Conservation (phyloP, 37 sponge, comb jelly and placozoan species). For the Aphrocallistes beatrix region DNA sequence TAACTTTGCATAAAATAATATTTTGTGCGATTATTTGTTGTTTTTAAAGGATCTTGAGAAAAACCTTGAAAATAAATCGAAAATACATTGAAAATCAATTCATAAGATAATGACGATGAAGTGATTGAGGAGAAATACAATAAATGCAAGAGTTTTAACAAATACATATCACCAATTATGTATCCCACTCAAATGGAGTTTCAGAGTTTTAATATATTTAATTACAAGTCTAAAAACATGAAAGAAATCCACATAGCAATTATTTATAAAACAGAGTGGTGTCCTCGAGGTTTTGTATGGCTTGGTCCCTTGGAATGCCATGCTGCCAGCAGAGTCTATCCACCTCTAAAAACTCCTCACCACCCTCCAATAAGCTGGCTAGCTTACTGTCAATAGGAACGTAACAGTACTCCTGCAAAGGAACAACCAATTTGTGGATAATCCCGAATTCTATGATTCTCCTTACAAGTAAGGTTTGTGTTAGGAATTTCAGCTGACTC, state of each 20-base stretch:
- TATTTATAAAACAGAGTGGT: no score
- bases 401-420: not conserved
- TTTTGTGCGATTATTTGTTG: no score
- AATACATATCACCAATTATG: no score
- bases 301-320: not conserved
- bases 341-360: not conserved
- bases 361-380: not conserved
- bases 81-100: no score
- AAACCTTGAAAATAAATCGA: no score
- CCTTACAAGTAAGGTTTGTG: not conserved
- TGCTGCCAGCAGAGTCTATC: not conserved
- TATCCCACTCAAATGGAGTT: no score
- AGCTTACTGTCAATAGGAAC: not conserved
- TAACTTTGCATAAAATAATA: no score
- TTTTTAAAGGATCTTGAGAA: no score
- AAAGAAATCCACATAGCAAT: not conserved
- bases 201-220: no score
- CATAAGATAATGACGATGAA: no score
- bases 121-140: no score
- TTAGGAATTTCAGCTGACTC: not conserved
- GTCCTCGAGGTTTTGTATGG: not conserved
- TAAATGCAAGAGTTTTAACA: no score
- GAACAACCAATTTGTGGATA: not conserved
- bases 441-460: slow-evolving; percentile 1
- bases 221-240: not conserved